Conservation (phyloP, 2,888 invertebrate genomes). For the Aporophyla lueneburgensis region DNA sequence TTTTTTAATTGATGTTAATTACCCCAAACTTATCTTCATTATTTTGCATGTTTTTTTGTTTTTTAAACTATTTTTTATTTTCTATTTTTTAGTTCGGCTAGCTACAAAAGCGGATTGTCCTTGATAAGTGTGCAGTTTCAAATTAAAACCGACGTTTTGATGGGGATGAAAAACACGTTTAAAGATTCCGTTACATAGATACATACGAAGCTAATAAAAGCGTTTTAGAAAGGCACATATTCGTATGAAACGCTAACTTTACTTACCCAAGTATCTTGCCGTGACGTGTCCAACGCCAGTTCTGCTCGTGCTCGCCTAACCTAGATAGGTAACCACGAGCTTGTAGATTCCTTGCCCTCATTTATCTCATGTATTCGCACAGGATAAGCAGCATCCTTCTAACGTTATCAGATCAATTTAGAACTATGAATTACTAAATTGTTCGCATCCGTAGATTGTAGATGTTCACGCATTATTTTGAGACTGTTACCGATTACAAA, state of each 20-base stretch:
- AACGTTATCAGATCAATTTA: slow-evolving; percentile 58
- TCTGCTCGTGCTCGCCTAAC: background rate
- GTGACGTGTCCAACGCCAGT: background rate
- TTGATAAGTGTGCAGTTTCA: too few species aligned
- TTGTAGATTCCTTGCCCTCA: slow-evolving; percentile 12
- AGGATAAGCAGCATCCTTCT: slow-evolving; percentile 61
- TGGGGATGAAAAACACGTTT: too few species aligned
- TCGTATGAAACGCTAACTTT: background rate
- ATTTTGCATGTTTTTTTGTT: too few species aligned
- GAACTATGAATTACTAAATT: slow-evolving; percentile 60
- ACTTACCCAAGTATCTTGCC: background rate
- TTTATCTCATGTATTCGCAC: slow-evolving; percentile 47
- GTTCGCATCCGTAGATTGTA: slow-evolving; percentile 50
- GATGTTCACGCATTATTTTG: slow-evolving; percentile 38
- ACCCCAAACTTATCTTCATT: too few species aligned
- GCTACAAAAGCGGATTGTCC: too few species aligned
- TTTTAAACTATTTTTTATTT: too few species aligned
- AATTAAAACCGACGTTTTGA: too few species aligned
- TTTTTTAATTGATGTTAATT: too few species aligned
- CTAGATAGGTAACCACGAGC: background rate
- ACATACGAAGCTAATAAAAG: too few species aligned
- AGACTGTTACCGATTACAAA: slow-evolving; percentile 5
- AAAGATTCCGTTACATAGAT: too few species aligned
- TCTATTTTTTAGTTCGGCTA: too few species aligned
- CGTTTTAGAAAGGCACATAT: background rate